phyloP scores from a whole-genome alignment of 2,113 vertebrate species.

The Vulpes ferrilata region DNA sequence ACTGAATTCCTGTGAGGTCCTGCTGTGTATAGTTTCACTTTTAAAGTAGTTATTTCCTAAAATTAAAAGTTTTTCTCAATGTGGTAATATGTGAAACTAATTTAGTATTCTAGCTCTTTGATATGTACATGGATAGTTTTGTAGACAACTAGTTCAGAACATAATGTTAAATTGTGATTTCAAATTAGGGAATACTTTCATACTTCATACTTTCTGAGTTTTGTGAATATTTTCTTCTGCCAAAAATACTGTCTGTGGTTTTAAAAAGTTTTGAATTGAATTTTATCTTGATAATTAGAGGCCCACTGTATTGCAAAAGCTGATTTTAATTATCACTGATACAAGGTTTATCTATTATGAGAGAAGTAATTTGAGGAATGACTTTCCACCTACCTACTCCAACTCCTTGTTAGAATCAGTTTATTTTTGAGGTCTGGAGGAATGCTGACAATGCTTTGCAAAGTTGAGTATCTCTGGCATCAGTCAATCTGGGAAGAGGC shows the following conservation, averaged over 20 bases:
- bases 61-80: conserved; percentile 33
- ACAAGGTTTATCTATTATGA: neutral
- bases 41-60: conserved; percentile 26
- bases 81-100: neutral
- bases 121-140: conserved; percentile 28
- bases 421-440: conserved; percentile 1
- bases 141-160: neutral
- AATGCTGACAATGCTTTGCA: neutral
- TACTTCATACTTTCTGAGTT: conserved; percentile 26
- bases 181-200: neutral
- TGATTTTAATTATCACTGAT: conserved; percentile 28
- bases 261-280: conserved; percentile 16
- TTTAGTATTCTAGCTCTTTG: conserved; percentile 42
- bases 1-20: conserved; percentile 39
- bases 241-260: conserved; percentile 13
- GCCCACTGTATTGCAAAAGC: neutral
- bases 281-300: conserved; percentile 57
- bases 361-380: neutral
- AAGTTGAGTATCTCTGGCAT: neutral
- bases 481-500: neutral
- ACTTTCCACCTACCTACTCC: neutral
- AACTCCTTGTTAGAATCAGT: neutral
- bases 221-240: conserved; percentile 10
- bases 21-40: conserved; percentile 38
- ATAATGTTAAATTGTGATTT: conserved; percentile 53